phyloP scores from a whole-genome alignment of 2,797 vertebrate genomes.

The Alca torda region DNA sequence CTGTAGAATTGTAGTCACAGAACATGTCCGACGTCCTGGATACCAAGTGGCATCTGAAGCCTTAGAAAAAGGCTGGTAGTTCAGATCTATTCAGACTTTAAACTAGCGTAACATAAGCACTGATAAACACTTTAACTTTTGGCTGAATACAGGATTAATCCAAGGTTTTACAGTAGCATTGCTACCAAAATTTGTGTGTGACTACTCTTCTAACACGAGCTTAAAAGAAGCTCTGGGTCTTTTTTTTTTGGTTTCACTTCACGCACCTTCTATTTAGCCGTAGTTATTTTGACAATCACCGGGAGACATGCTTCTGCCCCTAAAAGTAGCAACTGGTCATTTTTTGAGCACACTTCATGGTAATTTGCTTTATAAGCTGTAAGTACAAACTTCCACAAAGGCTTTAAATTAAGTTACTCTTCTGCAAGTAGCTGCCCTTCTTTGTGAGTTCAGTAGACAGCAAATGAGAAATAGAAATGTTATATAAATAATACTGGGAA shows the following conservation, averaged over 20 bases:
- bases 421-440: not conserved
- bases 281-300: not conserved
- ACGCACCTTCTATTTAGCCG: rapidly evolving
- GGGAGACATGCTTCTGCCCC: not conserved
- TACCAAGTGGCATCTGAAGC: not conserved
- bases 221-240: not conserved
- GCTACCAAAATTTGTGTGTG: not conserved
- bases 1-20: not conserved
- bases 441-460: not conserved
- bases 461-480: not conserved
- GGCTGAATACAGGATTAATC: not conserved
- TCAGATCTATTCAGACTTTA: not conserved
- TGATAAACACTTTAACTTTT: not conserved
- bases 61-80: not conserved
- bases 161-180: not conserved
- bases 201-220: not conserved
- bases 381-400: not conserved
- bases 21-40: rapidly evolving
- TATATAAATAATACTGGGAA: not conserved
- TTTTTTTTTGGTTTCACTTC: not conserved
- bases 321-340: not conserved
- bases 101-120: not conserved
- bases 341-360: not conserved
- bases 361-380: not conserved
- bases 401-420: not conserved